Conservation (phyloP, 2,113 vertebrate genomes). For the Naja naja region DNA sequence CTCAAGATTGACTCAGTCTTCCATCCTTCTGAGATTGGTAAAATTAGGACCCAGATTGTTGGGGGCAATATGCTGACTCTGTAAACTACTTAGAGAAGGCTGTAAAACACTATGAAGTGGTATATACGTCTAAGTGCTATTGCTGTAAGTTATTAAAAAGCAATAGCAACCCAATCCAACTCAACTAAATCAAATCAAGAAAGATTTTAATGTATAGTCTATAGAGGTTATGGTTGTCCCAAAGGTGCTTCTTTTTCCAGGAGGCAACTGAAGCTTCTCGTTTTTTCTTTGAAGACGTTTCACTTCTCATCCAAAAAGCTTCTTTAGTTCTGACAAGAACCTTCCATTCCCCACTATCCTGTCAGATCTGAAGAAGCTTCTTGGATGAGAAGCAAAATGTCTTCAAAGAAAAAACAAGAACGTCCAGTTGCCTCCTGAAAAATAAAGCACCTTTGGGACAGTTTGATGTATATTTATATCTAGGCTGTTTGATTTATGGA, state of each 20-base stretch:
- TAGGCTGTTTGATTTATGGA: not conserved
- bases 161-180: not conserved
- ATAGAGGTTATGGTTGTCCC: no score
- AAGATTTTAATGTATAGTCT: not conserved
- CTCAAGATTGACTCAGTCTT: not conserved
- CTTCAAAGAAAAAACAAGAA: no score
- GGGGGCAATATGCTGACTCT: not conserved
- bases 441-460: no score
- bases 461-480: not conserved
- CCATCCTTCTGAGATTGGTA: not conserved
- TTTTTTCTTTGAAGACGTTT: no score
- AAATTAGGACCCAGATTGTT: not conserved
- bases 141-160: not conserved
- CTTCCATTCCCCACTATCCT: no score
- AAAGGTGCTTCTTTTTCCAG: no score
- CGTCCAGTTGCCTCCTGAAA: no score
- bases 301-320: no score
- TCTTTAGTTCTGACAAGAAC: no score
- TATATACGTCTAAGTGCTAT: not conserved
- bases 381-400: no score
- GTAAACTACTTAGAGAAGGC: not conserved
- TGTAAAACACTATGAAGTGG: not conserved
- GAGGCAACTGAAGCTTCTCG: no score
- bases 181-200: not conserved
- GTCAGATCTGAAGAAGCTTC: no score